These are phyloP conservation scores for Porites evermanni DNA, from an alignment of 92 coral and sea anemone genomes.

Conservation along the genomic window DNA sequence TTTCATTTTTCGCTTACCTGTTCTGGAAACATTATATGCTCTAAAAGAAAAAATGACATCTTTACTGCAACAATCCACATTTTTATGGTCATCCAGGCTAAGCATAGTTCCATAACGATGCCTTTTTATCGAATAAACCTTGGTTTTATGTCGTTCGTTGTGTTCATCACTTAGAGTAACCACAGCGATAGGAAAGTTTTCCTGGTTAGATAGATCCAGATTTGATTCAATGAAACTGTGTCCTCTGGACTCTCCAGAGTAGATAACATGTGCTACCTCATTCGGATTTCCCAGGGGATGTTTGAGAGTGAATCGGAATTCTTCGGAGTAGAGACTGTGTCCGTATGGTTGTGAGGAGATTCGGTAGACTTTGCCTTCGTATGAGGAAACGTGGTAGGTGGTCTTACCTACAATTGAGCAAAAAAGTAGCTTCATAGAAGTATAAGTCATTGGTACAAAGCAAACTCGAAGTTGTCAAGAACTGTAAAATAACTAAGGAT, in stretches of 20 bases:
- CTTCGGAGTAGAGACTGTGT: conserved; percentile 23
- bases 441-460: no score
- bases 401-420: background rate
- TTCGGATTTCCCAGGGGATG: conserved; percentile 22
- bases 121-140: conserved; percentile 9
- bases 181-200: conserved; percentile 21
- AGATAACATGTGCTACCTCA: conserved; percentile 20
- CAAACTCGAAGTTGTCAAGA: no score
- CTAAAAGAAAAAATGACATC: conserved; percentile 6
- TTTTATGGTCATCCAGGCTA: conserved; percentile 1
- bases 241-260: conserved; percentile 7
- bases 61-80: conserved; percentile 18
- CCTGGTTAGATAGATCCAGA: conserved; percentile 2
- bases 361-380: conserved; percentile 2
- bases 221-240: background rate
- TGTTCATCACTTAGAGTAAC: background rate
- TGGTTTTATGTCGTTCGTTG: background rate
- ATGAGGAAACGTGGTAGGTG: conserved; percentile 34
- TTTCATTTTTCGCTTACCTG: conserved; percentile 2
- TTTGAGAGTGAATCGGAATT: conserved; percentile 31
- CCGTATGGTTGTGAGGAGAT: conserved; percentile 23
- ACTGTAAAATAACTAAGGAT: no score
- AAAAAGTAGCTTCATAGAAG: background rate
- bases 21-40: conserved; percentile 12
- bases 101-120: conserved; percentile 11